phyloP scores from a whole-genome alignment of 2,797 vertebrate species.

The Etheostoma perlongum region DNA sequence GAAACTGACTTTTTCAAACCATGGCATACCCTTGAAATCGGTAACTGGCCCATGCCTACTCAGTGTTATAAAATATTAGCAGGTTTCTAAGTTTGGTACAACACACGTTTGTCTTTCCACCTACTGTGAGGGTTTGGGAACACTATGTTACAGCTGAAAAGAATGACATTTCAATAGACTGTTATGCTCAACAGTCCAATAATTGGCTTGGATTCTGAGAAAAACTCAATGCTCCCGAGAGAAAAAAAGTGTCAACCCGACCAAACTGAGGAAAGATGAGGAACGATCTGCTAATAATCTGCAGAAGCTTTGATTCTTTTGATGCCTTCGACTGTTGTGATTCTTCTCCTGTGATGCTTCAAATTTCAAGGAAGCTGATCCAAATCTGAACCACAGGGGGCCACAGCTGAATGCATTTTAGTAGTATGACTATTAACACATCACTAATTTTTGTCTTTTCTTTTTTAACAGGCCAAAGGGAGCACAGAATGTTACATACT shows the following conservation, averaged over 20 bases:
- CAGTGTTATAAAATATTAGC: not conserved
- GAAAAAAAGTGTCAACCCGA: constrained; percentile 36
- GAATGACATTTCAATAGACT: constrained; percentile 31
- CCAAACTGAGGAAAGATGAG: constrained; percentile 33
- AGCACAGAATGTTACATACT: constrained; percentile 42
- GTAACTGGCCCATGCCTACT: too few relatives aligned
- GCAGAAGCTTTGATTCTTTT: constrained; percentile 47
- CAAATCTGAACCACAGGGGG: constrained; percentile 35
- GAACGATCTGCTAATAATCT: constrained; percentile 57
- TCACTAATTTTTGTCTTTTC: constrained; percentile 28
- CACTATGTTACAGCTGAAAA: constrained; percentile 27
- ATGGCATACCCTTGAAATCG: too few relatives aligned
- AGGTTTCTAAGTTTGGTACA: constrained; percentile 4
- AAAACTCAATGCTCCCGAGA: constrained; percentile 38
- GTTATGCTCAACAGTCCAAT: constrained; percentile 45
- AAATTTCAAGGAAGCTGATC: constrained; percentile 42
- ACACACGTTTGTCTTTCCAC: constrained; percentile 15
- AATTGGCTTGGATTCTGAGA: constrained; percentile 51
- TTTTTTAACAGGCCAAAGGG: constrained; percentile 17
- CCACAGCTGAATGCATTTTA: constrained; percentile 26
- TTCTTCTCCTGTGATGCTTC: constrained; percentile 35
- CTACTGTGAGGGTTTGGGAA: constrained; percentile 13
- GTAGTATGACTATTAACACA: constrained; percentile 42
- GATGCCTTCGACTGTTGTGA: constrained; percentile 35
- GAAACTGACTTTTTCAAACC: too few relatives aligned